Conservation (phyloP, 2,797 vertebrate genomes). For the Helarctos malayanus region DNA sequence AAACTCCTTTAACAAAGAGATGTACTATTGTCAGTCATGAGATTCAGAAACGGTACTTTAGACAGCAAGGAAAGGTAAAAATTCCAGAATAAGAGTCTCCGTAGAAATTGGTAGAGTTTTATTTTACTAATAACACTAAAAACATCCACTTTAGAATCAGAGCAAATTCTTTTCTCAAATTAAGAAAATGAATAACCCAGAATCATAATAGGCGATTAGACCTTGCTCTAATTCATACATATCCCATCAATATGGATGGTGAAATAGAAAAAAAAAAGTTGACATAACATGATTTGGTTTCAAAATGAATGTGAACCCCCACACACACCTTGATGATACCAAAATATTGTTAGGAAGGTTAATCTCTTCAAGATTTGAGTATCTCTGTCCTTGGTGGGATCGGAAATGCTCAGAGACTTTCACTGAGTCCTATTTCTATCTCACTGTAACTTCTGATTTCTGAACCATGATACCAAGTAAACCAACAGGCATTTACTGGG, state of each 20-base stretch:
- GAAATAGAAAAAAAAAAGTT: background rate
- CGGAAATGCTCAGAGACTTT: background rate
- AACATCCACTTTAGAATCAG: slow-evolving; percentile 18
- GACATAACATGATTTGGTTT: background rate
- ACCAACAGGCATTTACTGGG: background rate
- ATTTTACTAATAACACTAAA: slow-evolving; percentile 18
- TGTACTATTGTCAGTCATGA: background rate
- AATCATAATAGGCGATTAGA: background rate
- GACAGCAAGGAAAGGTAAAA: background rate
- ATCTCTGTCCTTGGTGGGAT: background rate
- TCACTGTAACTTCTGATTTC: background rate
- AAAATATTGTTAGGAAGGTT: background rate
- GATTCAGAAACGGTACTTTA: slow-evolving; percentile 6
- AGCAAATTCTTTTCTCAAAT: slow-evolving; percentile 40
- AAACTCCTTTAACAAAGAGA: background rate
- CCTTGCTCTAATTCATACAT: background rate
- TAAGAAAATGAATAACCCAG: background rate
- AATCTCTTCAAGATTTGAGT: background rate
- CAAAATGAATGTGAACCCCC: background rate
- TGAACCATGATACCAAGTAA: background rate
- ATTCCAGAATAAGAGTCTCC: slow-evolving; percentile 31
- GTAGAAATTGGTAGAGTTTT: slow-evolving; percentile 21
- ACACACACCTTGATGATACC: background rate
- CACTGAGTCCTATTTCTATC: background rate
- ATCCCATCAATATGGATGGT: background rate